Evolutionary conservation across 1,140 invertebrate species (phyloP), one percentile per base, ranked within the genome.

Genomic region (Polyergus mexicanus): DNA sequence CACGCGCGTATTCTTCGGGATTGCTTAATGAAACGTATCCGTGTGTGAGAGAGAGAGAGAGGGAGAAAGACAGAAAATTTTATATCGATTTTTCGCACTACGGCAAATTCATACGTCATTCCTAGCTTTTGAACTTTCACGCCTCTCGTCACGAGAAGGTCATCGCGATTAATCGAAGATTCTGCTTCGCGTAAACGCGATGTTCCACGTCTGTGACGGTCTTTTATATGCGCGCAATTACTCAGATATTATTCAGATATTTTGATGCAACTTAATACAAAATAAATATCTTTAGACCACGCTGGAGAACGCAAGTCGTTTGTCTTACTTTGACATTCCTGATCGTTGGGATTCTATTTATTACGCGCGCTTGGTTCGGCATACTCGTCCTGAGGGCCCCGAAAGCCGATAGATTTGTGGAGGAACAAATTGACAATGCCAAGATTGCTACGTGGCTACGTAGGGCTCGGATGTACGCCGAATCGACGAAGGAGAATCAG

Each of bases 401-500:
- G 1, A 75, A 71, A 47, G 13, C 66, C 4, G 78, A 83, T n/a
- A 74, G 47, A 3, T n/a, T 80, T 8, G 71, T 77, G 19, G 87
- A 86, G 19, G 80, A 80, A 32, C 62, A 69, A 35, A 54, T 80
- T 28, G 85, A 92, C 65, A 75, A 93, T 93, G 92, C 92, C 92
- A 84, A 90, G 92, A 89, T 89, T 92, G 68, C 88, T 92, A 62
- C 92, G 92, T 93, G 92, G 92, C 41, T 92, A 93, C 89, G 91
- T 89, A 56, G 92, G 91, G 89, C 91, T 92, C 63, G 92, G 91
- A 91, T 92, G 91, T 92, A 93, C 88, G 89, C 92, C 89, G 88
- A 92, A 72, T 93, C 92, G 91, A 88, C 91, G 91, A 92, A 93
- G 90, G 85, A 91, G 90, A 93, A 93, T 89, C 88, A 92, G 90